A percentile compares a stretch with the other conserved stretches of the same genome.
These are phyloP conservation scores for Tachina grossa DNA, from an alignment of 2,888 invertebrate genomes.

Conservation along the genomic window DNA sequence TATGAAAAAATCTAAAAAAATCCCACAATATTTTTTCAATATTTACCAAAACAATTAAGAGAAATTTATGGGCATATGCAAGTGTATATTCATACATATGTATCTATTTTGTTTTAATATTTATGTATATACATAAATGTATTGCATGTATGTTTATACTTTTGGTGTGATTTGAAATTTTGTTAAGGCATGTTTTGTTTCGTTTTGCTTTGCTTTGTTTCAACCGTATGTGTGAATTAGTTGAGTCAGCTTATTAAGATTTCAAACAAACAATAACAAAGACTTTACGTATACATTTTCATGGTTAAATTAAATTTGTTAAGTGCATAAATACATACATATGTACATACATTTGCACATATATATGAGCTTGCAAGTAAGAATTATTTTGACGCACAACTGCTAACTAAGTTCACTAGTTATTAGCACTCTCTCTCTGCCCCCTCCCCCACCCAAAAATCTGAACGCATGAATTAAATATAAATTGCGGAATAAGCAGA, in stretches of 20 bases:
- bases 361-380: too few relatives aligned
- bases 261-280: conserved; percentile 61
- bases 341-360: conserved; percentile 6
- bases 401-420: conserved; percentile 59
- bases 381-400: conserved; percentile 63
- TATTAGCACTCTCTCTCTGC: background rate
- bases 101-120: conserved; percentile 28
- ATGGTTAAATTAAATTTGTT: conserved; percentile 51
- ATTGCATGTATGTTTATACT: conserved; percentile 11
- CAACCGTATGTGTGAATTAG: conserved; percentile 41
- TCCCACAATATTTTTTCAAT: conserved; percentile 46
- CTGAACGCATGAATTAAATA: too few relatives aligned
- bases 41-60: conserved; percentile 60
- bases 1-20: conserved; percentile 29
- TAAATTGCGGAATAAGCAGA: too few relatives aligned
- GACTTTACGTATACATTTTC: conserved; percentile 53
- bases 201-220: conserved; percentile 3
- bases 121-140: conserved; percentile 22
- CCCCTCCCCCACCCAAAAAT: too few relatives aligned
- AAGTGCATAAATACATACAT: conserved; percentile 4
- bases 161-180: background rate
- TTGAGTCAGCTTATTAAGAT: conserved; percentile 62
- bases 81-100: background rate
- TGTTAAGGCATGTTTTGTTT: conserved; percentile 29
- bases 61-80: background rate